phyloP scores from a whole-genome alignment of 2,888 invertebrate genomes.

The Agrochola lychnidis region DNA sequence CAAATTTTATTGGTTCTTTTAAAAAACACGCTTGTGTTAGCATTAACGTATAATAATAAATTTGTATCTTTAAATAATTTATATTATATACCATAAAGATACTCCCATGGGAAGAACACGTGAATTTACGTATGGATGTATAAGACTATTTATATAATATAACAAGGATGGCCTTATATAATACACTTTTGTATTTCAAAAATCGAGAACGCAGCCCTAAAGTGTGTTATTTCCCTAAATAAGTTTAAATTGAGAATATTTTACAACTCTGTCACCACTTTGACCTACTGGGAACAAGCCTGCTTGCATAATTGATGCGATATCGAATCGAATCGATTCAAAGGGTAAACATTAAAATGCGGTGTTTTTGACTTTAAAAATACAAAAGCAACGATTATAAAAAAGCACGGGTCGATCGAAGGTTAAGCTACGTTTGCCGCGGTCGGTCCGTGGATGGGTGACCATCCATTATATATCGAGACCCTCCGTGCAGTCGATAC shows the following conservation, averaged over 20 bases:
- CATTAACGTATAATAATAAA: neutral
- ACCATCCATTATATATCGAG: too few relatives aligned
- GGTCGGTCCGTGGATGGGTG: too few relatives aligned
- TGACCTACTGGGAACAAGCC: conserved; percentile 18
- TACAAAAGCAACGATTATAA: neutral
- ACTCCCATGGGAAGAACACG: too few relatives aligned
- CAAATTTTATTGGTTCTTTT: too few relatives aligned
- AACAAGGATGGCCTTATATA: too few relatives aligned
- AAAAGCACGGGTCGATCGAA: neutral
- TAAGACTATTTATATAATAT: too few relatives aligned
- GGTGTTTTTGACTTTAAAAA: neutral
- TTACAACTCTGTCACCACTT: conserved; percentile 25
- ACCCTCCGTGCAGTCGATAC: too few relatives aligned
- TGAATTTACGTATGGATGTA: too few relatives aligned
- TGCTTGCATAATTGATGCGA: conserved; percentile 39
- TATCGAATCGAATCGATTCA: conserved; percentile 13
- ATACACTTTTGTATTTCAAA: neutral
- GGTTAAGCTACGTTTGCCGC: too few relatives aligned
- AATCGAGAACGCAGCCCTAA: neutral
- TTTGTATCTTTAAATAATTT: neutral
- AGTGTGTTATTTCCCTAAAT: conserved; percentile 8
- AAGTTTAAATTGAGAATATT: conserved; percentile 5
- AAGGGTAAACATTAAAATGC: conserved; percentile 1
- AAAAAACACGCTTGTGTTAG: too few relatives aligned
- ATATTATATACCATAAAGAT: too few relatives aligned